Conservation (phyloP, 2,888 invertebrate species). For the Acheta domesticus region DNA sequence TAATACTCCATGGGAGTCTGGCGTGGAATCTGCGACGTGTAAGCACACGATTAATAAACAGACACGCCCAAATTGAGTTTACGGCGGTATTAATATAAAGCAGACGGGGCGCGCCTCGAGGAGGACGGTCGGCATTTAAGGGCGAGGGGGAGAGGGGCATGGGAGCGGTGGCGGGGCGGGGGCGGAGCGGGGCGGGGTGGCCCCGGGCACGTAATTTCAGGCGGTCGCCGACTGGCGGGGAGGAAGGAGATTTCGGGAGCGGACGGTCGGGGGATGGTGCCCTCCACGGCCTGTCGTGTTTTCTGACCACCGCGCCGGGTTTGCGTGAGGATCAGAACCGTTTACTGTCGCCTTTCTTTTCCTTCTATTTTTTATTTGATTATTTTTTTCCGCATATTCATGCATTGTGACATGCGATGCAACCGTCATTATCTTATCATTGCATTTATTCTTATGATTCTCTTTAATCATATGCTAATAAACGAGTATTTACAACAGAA, state of each 20-base stretch:
- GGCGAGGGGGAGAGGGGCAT: neutral
- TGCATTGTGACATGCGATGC: too few relatives aligned
- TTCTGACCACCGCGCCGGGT: too few relatives aligned
- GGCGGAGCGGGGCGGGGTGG: neutral
- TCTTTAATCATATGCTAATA: too few relatives aligned
- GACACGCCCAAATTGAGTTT: conserved; percentile 11
- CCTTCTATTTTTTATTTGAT: too few relatives aligned
- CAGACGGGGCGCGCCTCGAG: neutral
- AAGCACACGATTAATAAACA: conserved; percentile 18
- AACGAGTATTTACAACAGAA: too few relatives aligned
- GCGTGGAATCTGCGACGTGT: neutral
- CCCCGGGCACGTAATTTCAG: neutral
- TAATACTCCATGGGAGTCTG: neutral
- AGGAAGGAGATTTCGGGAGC: neutral
- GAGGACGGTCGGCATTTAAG: neutral
- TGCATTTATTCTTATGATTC: too few relatives aligned
- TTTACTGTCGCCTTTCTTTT: too few relatives aligned
- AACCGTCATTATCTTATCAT: too few relatives aligned
- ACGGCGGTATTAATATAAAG: conserved; percentile 18
- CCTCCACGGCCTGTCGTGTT: too few relatives aligned
- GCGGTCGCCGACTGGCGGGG: neutral
- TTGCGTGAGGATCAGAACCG: too few relatives aligned
- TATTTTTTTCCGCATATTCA: too few relatives aligned
- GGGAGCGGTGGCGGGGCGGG: neutral
- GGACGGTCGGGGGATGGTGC: too few relatives aligned